These are phyloP conservation scores for Chelonoidis abingdonii DNA, from an alignment of 2,113 vertebrate species.

Conservation along the genomic window DNA sequence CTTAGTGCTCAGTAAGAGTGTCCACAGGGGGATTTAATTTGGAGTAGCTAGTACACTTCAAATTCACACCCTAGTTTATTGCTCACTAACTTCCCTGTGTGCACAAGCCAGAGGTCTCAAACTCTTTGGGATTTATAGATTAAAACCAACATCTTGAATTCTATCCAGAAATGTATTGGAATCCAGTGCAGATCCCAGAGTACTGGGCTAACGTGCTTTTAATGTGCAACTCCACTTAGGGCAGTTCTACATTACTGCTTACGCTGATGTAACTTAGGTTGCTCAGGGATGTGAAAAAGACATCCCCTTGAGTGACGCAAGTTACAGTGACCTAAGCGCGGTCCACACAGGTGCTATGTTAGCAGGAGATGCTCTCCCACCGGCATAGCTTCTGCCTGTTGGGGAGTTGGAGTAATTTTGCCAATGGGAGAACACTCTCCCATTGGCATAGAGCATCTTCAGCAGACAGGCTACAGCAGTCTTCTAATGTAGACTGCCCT, in stretches of 20 bases:
- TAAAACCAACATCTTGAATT: background rate
- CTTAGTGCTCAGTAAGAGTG: background rate
- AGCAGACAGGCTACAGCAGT: too few relatives aligned
- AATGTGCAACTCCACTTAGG: background rate
- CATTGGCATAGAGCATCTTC: too few relatives aligned
- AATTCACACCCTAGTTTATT: background rate
- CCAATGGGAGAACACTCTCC: too few relatives aligned
- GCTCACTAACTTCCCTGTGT: background rate
- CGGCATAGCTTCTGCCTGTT: too few relatives aligned
- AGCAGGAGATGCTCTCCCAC: too few relatives aligned
- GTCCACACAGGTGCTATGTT: too few relatives aligned
- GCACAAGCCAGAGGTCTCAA: background rate
- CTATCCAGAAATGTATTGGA: background rate
- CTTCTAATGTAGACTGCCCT: background rate
- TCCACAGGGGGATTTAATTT: background rate
- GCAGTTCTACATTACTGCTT: too few relatives aligned
- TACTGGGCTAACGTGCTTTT: background rate
- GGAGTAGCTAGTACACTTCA: background rate
- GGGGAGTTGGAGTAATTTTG: too few relatives aligned
- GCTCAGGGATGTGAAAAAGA: too few relatives aligned
- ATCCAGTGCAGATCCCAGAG: background rate
- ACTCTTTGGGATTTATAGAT: background rate
- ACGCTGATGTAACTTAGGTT: too few relatives aligned
- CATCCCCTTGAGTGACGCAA: too few relatives aligned
- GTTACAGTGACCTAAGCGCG: too few relatives aligned